phyloP scores from a whole-genome alignment of 2,888 invertebrate genomes.

The Gisinianus flammeolus region DNA sequence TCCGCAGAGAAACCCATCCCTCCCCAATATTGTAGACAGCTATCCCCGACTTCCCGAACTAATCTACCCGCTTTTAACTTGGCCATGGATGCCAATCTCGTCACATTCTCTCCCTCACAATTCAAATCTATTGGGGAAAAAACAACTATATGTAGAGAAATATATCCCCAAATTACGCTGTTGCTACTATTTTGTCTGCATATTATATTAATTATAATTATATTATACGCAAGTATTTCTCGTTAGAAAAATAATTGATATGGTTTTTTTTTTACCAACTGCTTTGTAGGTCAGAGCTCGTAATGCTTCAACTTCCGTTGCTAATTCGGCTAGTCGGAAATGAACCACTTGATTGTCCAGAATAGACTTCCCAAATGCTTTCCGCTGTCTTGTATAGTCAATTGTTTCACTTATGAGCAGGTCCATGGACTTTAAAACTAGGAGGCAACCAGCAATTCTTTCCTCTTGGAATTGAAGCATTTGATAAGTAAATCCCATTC shows the following conservation, averaged over 20 bases:
- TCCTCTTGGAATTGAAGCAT: constrained; percentile 68
- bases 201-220: no score
- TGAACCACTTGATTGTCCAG: constrained; percentile 64
- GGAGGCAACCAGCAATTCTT: constrained; percentile 62
- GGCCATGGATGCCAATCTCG: constrained; percentile 66
- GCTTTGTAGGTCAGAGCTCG: constrained; percentile 64
- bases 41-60: constrained; percentile 63
- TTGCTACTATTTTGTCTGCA: no score
- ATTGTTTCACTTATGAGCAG: constrained; percentile 60
- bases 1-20: constrained; percentile 68
- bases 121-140: constrained; percentile 46
- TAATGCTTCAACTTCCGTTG: constrained; percentile 66
- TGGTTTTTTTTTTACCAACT: constrained; percentile 61
- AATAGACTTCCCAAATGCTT: constrained; percentile 63
- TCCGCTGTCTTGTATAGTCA: constrained; percentile 64
- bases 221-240: no score
- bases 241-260: no score
- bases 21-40: constrained; percentile 67
- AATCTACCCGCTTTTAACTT: constrained; percentile 66
- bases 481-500: constrained; percentile 66
- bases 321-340: constrained; percentile 65
- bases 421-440: constrained; percentile 54
- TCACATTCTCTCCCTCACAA: constrained; percentile 62
- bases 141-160: no score
- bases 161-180: no score